A percentile compares a stretch with the other conserved stretches of the same genome.
phyloP scores from a whole-genome alignment of 2,888 invertebrate species.

The Augochlorella aurata region DNA sequence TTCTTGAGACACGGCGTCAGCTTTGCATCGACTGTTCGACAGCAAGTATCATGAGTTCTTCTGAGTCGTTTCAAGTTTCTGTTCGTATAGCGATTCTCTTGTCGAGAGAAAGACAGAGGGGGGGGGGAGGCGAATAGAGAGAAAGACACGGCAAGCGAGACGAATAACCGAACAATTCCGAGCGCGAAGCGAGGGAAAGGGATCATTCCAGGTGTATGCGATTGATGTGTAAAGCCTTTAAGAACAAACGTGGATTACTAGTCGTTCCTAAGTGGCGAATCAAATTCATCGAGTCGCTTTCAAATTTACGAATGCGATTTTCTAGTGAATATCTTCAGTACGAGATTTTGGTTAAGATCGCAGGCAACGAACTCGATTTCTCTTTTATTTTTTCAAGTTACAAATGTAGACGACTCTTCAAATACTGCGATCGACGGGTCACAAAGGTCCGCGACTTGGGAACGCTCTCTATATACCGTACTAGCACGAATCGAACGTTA shows the following conservation, averaged over 20 bases:
- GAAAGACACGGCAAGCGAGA: not conserved
- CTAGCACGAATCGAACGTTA: slow-evolving; percentile 36
- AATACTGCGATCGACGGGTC: not conserved
- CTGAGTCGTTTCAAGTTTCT: slow-evolving; percentile 10
- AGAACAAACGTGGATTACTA: slow-evolving; percentile 18
- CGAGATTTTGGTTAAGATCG: not conserved
- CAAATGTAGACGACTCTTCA: not conserved
- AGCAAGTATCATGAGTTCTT: not conserved
- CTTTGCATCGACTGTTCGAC: not conserved
- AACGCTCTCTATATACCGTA: slow-evolving; percentile 16
- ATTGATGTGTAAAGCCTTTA: slow-evolving; percentile 25
- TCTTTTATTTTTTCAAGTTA: not conserved
- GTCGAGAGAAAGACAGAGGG: not conserved
- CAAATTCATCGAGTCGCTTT: not conserved
- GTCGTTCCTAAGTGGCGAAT: slow-evolving; percentile 21
- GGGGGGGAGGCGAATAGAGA: no score
- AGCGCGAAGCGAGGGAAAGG: slow-evolving; percentile 29
- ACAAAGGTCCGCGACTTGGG: slow-evolving; percentile 21
- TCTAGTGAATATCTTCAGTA: not conserved
- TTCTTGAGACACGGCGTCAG: not conserved
- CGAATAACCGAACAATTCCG: slow-evolving; percentile 18
- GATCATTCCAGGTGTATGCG: slow-evolving; percentile 50
- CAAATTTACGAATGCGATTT: not conserved
- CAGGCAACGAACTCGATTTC: not conserved
- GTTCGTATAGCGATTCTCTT: slow-evolving; percentile 21